phyloP scores from a whole-genome alignment of 2,113 vertebrate genomes.

The Crocuta crocuta region DNA sequence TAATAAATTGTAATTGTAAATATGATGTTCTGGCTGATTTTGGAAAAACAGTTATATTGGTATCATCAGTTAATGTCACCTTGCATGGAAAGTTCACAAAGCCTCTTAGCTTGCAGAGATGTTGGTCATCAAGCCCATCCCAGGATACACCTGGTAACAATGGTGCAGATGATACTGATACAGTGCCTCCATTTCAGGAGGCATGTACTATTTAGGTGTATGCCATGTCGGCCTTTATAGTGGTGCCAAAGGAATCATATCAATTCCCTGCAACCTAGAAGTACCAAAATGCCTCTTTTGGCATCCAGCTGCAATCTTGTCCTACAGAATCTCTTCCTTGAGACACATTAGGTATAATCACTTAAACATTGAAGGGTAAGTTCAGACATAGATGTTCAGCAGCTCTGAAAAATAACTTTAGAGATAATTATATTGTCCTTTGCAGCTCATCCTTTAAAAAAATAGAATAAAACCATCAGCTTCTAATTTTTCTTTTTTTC shows the following conservation, averaged over 20 bases:
- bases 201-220: rapidly evolving
- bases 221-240: not conserved
- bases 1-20: not conserved
- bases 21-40: not conserved
- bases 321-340: not conserved
- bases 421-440: not conserved
- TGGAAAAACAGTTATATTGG: not conserved
- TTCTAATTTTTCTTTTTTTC: not conserved
- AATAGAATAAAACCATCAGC: not conserved
- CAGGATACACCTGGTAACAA: not conserved
- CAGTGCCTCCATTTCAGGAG: not conserved
- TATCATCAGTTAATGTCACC: not conserved
- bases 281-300: not conserved
- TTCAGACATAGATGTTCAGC: not conserved
- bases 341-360: not conserved
- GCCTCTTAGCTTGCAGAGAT: not conserved
- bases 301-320: not conserved
- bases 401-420: not conserved
- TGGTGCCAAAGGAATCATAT: not conserved
- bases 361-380: not conserved
- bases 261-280: not conserved
- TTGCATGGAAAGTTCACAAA: not conserved
- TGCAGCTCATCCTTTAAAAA: not conserved
- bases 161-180: too few species aligned
- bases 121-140: not conserved